phyloP scores from a whole-genome alignment of 2,113 vertebrate species.

The Campylomormyrus numenius region DNA sequence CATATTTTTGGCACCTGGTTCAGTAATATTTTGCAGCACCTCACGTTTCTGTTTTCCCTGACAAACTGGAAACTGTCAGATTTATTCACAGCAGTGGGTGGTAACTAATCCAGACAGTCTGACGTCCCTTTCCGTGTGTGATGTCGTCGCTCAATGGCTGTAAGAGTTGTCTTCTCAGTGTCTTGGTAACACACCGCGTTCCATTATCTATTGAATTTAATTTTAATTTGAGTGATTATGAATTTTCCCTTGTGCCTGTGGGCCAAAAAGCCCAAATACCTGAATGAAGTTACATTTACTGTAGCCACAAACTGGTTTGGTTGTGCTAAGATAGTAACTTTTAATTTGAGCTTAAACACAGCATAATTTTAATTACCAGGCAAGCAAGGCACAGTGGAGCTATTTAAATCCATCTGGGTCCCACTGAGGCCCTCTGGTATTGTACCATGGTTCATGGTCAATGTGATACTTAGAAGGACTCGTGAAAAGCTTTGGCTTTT shows the following conservation, averaged over 20 bases:
- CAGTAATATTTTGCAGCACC: background rate
- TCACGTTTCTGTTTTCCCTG: background rate
- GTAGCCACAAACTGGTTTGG: slow-evolving; percentile 18
- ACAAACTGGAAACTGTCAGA: background rate
- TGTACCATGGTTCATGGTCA: background rate
- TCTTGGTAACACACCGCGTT: background rate
- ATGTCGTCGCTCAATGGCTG: background rate
- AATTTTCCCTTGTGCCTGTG: slow-evolving; percentile 21
- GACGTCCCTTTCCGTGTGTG: background rate
- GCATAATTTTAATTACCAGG: background rate
- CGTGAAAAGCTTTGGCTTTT: background rate
- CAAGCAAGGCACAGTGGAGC: background rate
- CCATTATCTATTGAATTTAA: slow-evolving; percentile 25
- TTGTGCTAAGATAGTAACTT: slow-evolving; percentile 15
- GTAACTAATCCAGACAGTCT: background rate
- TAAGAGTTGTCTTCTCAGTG: background rate
- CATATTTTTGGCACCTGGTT: background rate
- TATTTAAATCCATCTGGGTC: background rate
- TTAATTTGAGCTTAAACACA: background rate
- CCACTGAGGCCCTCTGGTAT: background rate
- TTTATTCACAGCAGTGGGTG: background rate
- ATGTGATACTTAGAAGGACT: background rate
- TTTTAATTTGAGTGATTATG: slow-evolving; percentile 24
- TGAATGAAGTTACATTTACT: slow-evolving; percentile 25
- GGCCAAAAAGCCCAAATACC: slow-evolving; percentile 32